phyloP scores from a whole-genome alignment of 2,888 invertebrate genomes.

The Stomorhina lunata region DNA sequence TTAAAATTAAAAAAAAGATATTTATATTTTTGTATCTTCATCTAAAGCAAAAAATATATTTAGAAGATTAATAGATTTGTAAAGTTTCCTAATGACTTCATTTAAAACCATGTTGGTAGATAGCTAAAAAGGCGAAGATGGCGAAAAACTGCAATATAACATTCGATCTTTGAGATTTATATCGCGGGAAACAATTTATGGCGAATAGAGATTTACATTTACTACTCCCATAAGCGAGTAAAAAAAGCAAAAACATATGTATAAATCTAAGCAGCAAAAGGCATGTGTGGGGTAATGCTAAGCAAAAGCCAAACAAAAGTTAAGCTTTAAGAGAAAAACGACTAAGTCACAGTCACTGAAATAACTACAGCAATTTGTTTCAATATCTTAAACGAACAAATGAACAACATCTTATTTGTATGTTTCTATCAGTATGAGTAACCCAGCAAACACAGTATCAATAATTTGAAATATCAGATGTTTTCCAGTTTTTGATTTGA shows the following conservation, averaged over 20 bases:
- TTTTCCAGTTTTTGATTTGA: too few species aligned
- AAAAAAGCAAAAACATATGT: slow-evolving; percentile 22
- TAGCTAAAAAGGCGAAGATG: neutral
- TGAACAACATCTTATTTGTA: slow-evolving; percentile 43
- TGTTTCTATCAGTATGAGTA: too few species aligned
- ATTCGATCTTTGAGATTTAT: slow-evolving; percentile 66
- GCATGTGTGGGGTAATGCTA: slow-evolving; percentile 58
- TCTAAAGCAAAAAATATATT: slow-evolving; percentile 49
- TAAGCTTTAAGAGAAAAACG: slow-evolving; percentile 46
- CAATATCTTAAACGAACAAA: slow-evolving; percentile 50
- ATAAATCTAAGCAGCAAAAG: slow-evolving; percentile 3
- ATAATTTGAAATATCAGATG: too few species aligned
- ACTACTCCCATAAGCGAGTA: slow-evolving; percentile 58
- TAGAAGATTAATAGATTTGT: slow-evolving; percentile 65
- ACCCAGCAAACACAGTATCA: too few species aligned
- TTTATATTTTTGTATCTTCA: slow-evolving; percentile 37
- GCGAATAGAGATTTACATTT: slow-evolving; percentile 64
- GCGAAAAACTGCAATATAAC: slow-evolving; percentile 42
- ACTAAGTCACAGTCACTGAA: slow-evolving; percentile 50
- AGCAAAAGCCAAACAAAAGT: neutral
- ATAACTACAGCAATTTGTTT: slow-evolving; percentile 63
- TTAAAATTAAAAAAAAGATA: slow-evolving; percentile 13
- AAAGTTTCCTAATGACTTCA: slow-evolving; percentile 66
- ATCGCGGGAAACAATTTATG: slow-evolving; percentile 62
- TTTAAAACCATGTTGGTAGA: slow-evolving; percentile 60